A percentile compares a stretch with the other conserved stretches of the same genome.
These are phyloP conservation scores for Drosophila melanica DNA, from an alignment of 1,140 invertebrate species.

Conservation along the genomic window DNA sequence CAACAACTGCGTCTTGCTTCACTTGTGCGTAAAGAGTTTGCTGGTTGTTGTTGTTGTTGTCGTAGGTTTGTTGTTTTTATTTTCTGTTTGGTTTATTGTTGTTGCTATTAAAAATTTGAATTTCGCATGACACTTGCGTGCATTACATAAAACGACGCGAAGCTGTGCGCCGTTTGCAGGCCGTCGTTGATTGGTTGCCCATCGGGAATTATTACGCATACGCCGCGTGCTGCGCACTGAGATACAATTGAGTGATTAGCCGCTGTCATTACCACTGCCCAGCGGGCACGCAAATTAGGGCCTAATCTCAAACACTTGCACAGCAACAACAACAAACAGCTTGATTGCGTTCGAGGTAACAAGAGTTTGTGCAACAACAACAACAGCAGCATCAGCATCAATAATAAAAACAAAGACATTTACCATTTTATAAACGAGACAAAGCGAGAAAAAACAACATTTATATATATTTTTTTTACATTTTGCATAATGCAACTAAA, in stretches of 20 bases:
- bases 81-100: conserved; percentile 31
- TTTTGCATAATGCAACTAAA: conserved; percentile 48
- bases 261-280: conserved; percentile 14
- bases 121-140: conserved; percentile 67
- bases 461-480: conserved; percentile 28
- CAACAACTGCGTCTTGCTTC: conserved; percentile 37
- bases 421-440: conserved; percentile 21
- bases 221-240: conserved; percentile 32
- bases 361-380: conserved; percentile 10
- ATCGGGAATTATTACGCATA: conserved; percentile 48
- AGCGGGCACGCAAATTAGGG: conserved; percentile 23
- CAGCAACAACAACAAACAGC: conserved; percentile 16
- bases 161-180: conserved; percentile 22
- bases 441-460: conserved; percentile 14
- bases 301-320: conserved; percentile 15
- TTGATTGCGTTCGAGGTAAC: conserved; percentile 42
- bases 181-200: conserved; percentile 29
- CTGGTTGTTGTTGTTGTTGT: conserved; percentile 10
- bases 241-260: not conserved
- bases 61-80: conserved; percentile 22
- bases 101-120: conserved; percentile 43
- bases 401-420: conserved; percentile 46
- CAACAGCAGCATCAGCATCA: conserved; percentile 25
- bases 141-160: conserved; percentile 61
- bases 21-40: conserved; percentile 62